Evolutionary conservation across 2,797 vertebrate species (phyloP).

Genomic region (Astyanax mexicanus): DNA sequence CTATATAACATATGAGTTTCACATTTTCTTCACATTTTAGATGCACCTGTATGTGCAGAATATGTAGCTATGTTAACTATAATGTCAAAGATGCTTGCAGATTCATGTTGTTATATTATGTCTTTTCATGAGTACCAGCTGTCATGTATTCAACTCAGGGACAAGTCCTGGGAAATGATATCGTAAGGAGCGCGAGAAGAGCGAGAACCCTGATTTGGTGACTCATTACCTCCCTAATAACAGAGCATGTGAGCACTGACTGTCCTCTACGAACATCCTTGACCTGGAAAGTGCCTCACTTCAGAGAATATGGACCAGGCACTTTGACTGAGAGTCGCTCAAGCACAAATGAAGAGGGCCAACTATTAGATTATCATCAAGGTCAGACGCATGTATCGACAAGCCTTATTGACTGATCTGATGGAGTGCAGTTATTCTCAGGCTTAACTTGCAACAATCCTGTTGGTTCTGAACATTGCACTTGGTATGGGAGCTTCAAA

Average conservation of each 20-base stretch:
- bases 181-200: too few relatives aligned
- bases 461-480: background rate
- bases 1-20: too few relatives aligned
- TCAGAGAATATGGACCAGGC: background rate
- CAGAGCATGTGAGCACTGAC: background rate
- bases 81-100: too few relatives aligned
- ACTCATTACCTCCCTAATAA: too few relatives aligned
- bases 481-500: constrained; percentile 13
- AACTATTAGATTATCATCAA: constrained; percentile 25
- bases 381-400: constrained; percentile 25
- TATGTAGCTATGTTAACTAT: too few relatives aligned
- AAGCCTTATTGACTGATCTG: constrained; percentile 24
- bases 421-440: constrained; percentile 8
- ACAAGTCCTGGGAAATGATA: too few relatives aligned
- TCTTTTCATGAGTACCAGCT: too few relatives aligned
- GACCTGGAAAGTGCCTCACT: constrained; percentile 9
- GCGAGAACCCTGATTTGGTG: too few relatives aligned
- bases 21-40: too few relatives aligned
- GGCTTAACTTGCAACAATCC: background rate
- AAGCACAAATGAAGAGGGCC: constrained; percentile 10
- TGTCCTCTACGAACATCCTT: background rate
- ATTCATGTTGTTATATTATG: too few relatives aligned
- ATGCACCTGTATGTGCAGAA: too few relatives aligned
- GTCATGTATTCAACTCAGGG: too few relatives aligned
- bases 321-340: background rate